Evolutionary conservation across 2,797 vertebrate species (phyloP), one percentile per base, ranked within the genome.

Genomic region (Alectoris magna): DNA sequence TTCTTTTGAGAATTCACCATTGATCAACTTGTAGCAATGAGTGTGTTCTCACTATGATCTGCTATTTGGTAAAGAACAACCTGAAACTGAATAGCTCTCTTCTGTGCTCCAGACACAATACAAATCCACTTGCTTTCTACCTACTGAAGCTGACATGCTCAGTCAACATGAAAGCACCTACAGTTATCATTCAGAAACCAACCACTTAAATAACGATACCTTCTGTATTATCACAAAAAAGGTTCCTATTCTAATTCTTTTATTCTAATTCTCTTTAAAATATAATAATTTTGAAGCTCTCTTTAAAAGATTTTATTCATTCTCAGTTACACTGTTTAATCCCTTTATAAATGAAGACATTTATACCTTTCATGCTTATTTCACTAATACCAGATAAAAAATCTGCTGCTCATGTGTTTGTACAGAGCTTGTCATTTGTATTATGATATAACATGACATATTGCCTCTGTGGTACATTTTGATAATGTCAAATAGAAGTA

Each of bases 401-500:
- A 85, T 88, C 77, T 91, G 27, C 67, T 85, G 18, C 69, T 89
- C 69, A 41, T 77, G 10, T 80, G 26, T 91, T 91, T 82, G 55
- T 82, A 90, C 75, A 86, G 59, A 89, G 49, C 29, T 84, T 88
- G 66, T 90, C n/a, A 80, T 91, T 95, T 91, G 43, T 84, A 72
- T 84, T 79, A 79, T 75, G 67, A 73, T 73, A 92, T 87, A 87
- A 82, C 67, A 78, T 82, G 70, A 76, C 85, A 92, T 84, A 75
- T 88, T 94, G 48, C 59, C 60, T 92, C 51, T 77, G 59, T 90
- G 53, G 72, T 91, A 82, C 68, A 75, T 88, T 88, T 90, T 95
- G 87, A 95, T 87, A 86, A 96, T 91, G 84, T 92, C 89, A 93
- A 87, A 88, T 78, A 89, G 80, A 93, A 67, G 39, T 70, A 83